Evolutionary conservation across 2,113 vertebrate genomes (phyloP), one percentile per base, ranked within the genome.

Genomic region (Ancistrus triradiatus): DNA sequence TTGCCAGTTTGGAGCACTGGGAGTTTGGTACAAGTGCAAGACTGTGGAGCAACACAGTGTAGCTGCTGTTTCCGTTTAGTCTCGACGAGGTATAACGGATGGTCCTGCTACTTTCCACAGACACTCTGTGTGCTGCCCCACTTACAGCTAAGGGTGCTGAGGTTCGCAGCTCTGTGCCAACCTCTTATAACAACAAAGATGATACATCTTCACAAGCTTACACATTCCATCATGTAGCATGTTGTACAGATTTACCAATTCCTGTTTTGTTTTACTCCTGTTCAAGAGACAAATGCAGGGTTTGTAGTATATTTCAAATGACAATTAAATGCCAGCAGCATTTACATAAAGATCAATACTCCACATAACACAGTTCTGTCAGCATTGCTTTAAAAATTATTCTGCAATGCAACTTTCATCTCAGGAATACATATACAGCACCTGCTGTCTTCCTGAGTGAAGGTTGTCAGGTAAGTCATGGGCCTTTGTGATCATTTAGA

Each of bases 111-210:
- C 49, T 73, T 68, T 56, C n/a, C 53, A 74, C 77, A 74, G 11
- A 61, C 66, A 56, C 47, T 73, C 2, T 38, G 21, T 62, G 38
- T 38, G 28, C 52, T 84, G 85, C 71, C 84, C 85, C 78, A 88
- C 73, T 84, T 87, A 74, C 56, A 59, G 68, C 50, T 52, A 0
- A 3, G 77, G 73, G 57, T 81, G 81, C 83, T 85, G 82, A 85
- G 77, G 64, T 75, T 71, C 66, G 74, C 77, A 73, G 28, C 48
- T 66, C 33, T 17, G 14, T n/a, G n/a, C n/a, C n/a, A n/a, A n/a
- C n/a, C n/a, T n/a, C n/a, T n/a, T n/a, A 62, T 24, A 60, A 44
- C 22, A 59, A 15, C 56, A 52, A 58, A 52, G 40, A 62, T 25
- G 68, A 63, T 78, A 72, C 35, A 78, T 86, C 79, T 75, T 80